phyloP scores from a whole-genome alignment of 2,797 vertebrate genomes.

The Malurus splendens region DNA sequence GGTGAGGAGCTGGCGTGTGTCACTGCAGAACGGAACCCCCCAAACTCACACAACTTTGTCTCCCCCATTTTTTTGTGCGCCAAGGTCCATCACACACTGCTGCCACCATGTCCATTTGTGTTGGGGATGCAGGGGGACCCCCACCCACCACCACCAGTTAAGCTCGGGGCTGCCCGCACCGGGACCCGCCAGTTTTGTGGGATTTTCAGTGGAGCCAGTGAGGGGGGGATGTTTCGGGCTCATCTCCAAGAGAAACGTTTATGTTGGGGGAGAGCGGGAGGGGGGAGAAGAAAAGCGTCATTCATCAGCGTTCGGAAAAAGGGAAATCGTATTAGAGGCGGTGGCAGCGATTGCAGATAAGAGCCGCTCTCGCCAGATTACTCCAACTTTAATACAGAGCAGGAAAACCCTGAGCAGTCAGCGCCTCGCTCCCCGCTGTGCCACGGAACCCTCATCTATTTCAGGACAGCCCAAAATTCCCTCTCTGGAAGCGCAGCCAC shows the following conservation, averaged over 20 bases:
- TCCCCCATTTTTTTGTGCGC: accelerated
- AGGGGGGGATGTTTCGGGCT: background rate
- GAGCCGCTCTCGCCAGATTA: background rate
- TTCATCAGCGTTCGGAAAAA: constrained; percentile 11
- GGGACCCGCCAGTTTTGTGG: background rate
- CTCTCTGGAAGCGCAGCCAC: background rate
- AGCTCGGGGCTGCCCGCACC: background rate
- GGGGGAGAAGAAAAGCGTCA: constrained; percentile 29
- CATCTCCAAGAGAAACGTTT: constrained; percentile 46
- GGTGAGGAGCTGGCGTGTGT: accelerated
- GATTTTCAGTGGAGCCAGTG: background rate
- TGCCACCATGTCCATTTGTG: accelerated
- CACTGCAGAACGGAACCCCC: accelerated
- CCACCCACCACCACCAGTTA: background rate
- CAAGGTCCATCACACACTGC: background rate
- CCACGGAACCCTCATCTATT: background rate
- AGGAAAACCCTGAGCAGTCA: background rate
- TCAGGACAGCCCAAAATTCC: background rate
- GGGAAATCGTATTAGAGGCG: constrained; percentile 17
- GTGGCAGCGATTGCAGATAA: background rate
- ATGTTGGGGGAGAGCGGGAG: background rate
- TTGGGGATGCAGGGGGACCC: accelerated
- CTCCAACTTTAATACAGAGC: background rate
- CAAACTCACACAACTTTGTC: background rate
- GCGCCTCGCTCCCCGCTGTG: background rate